Conservation (phyloP, 2,797 vertebrate species). For the Sylvilagus floridanus region DNA sequence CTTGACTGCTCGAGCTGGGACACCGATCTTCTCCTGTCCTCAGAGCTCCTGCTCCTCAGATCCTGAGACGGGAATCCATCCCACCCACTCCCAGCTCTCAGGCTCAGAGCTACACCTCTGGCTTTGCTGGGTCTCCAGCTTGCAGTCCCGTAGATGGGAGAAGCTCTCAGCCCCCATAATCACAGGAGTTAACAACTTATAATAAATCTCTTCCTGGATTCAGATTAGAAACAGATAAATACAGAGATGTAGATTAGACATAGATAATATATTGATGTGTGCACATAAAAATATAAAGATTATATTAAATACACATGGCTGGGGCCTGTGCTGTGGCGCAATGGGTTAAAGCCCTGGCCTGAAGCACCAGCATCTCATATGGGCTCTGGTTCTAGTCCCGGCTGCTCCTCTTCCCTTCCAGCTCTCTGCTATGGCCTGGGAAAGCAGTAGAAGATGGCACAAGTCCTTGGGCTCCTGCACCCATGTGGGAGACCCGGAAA, state of each 20-base stretch:
- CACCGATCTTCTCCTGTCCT: not conserved
- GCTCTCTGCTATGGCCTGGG: no score
- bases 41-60: not conserved
- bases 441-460: no score
- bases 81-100: not conserved
- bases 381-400: no score
- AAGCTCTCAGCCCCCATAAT: not conserved
- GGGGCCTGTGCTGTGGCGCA: no score
- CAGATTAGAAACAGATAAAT: not conserved
- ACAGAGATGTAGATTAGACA: not conserved
- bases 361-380: no score
- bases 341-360: no score
- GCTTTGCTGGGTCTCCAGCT: not conserved
- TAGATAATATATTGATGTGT: not conserved
- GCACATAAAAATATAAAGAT: no score
- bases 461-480: no score
- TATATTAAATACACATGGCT: no score
- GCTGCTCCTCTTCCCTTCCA: no score
- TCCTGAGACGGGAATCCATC: not conserved
- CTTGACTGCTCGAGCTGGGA: not conserved
- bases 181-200: not conserved
- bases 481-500: no score
- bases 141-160: not conserved
- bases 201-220: not conserved
- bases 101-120: not conserved